These are phyloP conservation scores for Caenorhabditis virilis DNA, from an alignment of 2,888 invertebrate genomes.

Conservation along the genomic window DNA sequence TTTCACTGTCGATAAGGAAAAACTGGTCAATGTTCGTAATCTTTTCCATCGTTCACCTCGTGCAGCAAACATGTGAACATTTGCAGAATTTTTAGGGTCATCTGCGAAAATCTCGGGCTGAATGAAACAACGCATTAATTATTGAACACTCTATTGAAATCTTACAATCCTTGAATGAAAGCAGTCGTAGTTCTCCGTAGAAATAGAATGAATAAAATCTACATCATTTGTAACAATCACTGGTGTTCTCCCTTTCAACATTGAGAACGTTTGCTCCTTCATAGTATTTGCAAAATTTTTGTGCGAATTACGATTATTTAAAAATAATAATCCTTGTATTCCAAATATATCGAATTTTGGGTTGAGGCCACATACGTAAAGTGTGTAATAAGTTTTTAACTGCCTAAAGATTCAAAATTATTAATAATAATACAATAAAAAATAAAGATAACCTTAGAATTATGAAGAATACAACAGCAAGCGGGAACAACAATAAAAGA, in stretches of 20 bases:
- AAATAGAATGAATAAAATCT: conserved; percentile 45
- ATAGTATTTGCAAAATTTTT: conserved; percentile 11
- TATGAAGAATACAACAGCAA: conserved; percentile 6
- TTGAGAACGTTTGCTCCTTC: conserved; percentile 33
- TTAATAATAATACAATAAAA: not conserved
- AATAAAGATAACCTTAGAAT: conserved; percentile 1
- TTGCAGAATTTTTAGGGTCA: conserved; percentile 18
- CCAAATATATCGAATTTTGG: conserved; percentile 33
- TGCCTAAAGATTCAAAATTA: conserved; percentile 3
- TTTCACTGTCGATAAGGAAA: conserved; percentile 42
- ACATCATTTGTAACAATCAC: conserved; percentile 42
- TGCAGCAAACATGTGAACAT: conserved; percentile 70
- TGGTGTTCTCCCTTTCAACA: conserved; percentile 37
- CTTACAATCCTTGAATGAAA: conserved; percentile 47
- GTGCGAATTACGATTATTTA: conserved; percentile 16
- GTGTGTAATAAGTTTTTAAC: conserved; percentile 4
- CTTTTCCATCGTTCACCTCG: conserved; percentile 72
- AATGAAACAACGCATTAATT: conserved; percentile 1
- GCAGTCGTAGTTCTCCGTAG: conserved; percentile 37
- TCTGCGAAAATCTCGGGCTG: conserved; percentile 25
- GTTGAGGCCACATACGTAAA: conserved; percentile 16
- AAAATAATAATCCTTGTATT: conserved; percentile 15
- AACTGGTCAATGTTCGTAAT: conserved; percentile 71
- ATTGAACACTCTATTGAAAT: not conserved
- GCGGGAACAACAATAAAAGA: conserved; percentile 10